Conservation (phyloP, 2,797 vertebrate genomes). For the Crax fasciolata region DNA sequence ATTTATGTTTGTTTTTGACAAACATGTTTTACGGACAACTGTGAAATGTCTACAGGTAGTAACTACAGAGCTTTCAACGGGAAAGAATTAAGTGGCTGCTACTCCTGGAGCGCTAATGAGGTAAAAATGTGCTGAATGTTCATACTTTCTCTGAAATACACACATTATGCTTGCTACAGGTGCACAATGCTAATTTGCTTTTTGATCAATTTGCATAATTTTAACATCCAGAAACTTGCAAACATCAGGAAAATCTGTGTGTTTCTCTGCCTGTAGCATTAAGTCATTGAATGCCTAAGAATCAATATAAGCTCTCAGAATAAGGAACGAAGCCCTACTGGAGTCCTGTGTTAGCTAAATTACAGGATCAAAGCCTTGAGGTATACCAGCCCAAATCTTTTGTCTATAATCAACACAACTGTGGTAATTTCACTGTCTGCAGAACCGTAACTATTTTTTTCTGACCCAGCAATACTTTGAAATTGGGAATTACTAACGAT, state of each 20-base stretch:
- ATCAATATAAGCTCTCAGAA: constrained; percentile 37
- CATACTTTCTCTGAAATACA: constrained; percentile 48
- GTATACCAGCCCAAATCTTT: neutral
- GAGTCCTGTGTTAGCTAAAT: neutral
- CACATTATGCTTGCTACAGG: constrained; percentile 67
- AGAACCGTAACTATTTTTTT: neutral
- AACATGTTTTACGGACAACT: neutral
- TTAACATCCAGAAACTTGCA: constrained; percentile 65
- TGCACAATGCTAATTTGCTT: constrained; percentile 72
- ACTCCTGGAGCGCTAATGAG: constrained; percentile 68
- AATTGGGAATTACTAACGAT: neutral
- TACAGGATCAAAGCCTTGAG: constrained; percentile 32
- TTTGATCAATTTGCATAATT: constrained; percentile 76
- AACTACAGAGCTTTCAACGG: constrained; percentile 33
- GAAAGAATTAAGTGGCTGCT: constrained; percentile 48
- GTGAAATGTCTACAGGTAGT: constrained; percentile 20
- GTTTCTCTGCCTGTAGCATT: constrained; percentile 56
- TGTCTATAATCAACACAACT: neutral
- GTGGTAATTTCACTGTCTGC: neutral
- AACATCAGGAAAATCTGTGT: constrained; percentile 66
- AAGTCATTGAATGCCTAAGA: constrained; percentile 36
- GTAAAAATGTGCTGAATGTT: constrained; percentile 74
- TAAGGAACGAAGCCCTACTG: constrained; percentile 7
- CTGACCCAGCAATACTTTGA: neutral
- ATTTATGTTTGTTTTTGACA: constrained; percentile 41